These are phyloP conservation scores for Mongoloraphidia duomilia DNA, from an alignment of 2,888 invertebrate species.

Conservation along the genomic window DNA sequence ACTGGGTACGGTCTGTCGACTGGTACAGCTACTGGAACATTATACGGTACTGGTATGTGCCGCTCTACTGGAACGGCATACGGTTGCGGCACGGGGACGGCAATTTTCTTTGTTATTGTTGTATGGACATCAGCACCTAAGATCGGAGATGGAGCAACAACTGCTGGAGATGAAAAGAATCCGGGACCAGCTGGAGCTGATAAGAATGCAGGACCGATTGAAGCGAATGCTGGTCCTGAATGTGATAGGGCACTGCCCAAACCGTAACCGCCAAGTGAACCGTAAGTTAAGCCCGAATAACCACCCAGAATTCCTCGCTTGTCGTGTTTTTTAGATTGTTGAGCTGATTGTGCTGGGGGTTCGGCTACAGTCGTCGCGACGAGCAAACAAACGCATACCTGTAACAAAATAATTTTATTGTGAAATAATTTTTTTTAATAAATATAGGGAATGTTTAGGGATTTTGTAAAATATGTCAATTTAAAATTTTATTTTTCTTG, in stretches of 20 bases:
- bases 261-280: constrained; percentile 3
- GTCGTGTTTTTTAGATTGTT: not conserved
- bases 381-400: constrained; percentile 2
- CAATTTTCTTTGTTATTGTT: constrained; percentile 32
- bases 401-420: not conserved
- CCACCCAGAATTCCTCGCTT: not conserved
- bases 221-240: not conserved
- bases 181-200: no score
- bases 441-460: no score
- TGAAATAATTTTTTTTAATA: no score
- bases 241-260: not conserved
- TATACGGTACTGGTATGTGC: constrained; percentile 32
- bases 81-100: constrained; percentile 36
- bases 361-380: not conserved
- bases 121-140: constrained; percentile 23
- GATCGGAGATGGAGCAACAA: not conserved
- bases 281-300: not conserved
- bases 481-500: no score
- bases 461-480: no score
- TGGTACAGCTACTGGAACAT: constrained; percentile 24
- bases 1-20: constrained; percentile 26
- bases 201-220: not conserved
- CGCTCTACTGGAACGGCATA: constrained; percentile 36
- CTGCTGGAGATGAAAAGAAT: no score
- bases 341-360: not conserved